Evolutionary conservation across 2,888 invertebrate species (phyloP).

Genomic region (Trichogramma evanescens): DNA sequence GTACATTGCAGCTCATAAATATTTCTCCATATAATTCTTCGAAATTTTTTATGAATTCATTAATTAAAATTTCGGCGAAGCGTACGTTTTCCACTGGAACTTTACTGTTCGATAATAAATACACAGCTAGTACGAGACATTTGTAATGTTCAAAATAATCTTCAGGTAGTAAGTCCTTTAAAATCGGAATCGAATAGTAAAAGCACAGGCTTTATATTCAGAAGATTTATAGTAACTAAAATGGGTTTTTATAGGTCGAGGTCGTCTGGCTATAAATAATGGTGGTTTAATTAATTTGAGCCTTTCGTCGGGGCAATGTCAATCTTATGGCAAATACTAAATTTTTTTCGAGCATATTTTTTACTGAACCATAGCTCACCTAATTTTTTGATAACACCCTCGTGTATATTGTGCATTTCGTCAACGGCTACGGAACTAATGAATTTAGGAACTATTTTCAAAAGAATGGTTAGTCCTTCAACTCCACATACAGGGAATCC

Average conservation of each 20-base stretch:
- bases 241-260: neutral
- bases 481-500: neutral
- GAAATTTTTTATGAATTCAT: conserved; percentile 16
- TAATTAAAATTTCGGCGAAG: conserved; percentile 8
- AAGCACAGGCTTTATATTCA: conserved; percentile 8
- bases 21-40: conserved; percentile 16
- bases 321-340: neutral
- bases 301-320: neutral
- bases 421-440: conserved; percentile 15
- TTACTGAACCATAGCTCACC: conserved; percentile 13
- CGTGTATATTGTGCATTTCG: conserved; percentile 19
- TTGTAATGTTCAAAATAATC: conserved; percentile 20
- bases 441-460: conserved; percentile 8
- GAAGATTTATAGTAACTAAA: conserved; percentile 1
- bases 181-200: conserved; percentile 22
- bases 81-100: conserved; percentile 10
- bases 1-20: conserved; percentile 22
- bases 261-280: neutral
- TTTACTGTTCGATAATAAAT: conserved; percentile 8
- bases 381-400: conserved; percentile 8
- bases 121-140: conserved; percentile 18
- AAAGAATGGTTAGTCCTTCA: neutral
- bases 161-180: conserved; percentile 17
- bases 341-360: conserved; percentile 4
- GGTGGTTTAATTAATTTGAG: neutral